Evolutionary conservation across 2,113 vertebrate genomes (phyloP).

Genomic region (crab-eating macaque (Macaca fascicularis)): T2T-MFA8v1.1 NC_088385.1:98128501-98129000

Average conservation of each 20-base stretch:
- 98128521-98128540: neutral
- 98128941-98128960: neutral
- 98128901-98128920: neutral
- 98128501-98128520: neutral
- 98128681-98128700: neutral
- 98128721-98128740: constrained; percentile 6
- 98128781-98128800: neutral
- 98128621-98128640: neutral
- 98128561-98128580: neutral
- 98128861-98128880: neutral
- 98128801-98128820: rapidly evolving
- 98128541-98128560: neutral
- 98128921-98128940: neutral
- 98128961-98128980: neutral
- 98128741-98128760: neutral
- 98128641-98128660: neutral
- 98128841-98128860: neutral
- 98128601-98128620: neutral
- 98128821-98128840: neutral
- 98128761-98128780: neutral
- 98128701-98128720: neutral
- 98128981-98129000: neutral
- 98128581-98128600: neutral
- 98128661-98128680: neutral
- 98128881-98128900: neutral